phyloP scores from a whole-genome alignment of 2,888 invertebrate genomes.

The Patella caerulea region DNA sequence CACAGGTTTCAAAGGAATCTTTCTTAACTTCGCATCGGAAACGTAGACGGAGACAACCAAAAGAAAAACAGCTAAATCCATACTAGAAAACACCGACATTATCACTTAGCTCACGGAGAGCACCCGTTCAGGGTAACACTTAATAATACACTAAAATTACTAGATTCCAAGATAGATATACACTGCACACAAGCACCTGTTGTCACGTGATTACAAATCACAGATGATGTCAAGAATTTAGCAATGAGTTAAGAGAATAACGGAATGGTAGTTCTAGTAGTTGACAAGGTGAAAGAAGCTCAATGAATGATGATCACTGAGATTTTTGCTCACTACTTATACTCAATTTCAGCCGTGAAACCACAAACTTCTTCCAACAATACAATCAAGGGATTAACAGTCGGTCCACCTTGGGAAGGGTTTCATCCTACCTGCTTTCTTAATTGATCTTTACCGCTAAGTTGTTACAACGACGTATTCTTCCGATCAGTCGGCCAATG shows the following conservation, averaged over 20 bases:
- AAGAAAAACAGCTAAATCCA: constrained; percentile 5
- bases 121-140: no score
- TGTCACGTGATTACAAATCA: background rate
- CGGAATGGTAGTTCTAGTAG: background rate
- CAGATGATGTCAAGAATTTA: background rate
- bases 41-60: background rate
- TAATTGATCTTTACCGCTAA: background rate
- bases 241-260: background rate
- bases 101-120: no score
- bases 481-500: background rate
- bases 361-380: no score
- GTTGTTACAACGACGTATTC: background rate
- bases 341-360: background rate
- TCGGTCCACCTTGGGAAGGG: background rate
- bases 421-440: background rate
- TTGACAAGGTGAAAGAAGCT: background rate
- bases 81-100: background rate
- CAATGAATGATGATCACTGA: background rate
- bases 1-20: background rate
- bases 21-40: background rate
- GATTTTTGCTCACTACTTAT: constrained; percentile 4
- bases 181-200: background rate
- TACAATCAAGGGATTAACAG: background rate
- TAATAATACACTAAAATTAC: no score
- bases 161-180: no score